Conservation (phyloP, 1,140 invertebrate genomes). For the Rhyzopertha dominica region DNA sequence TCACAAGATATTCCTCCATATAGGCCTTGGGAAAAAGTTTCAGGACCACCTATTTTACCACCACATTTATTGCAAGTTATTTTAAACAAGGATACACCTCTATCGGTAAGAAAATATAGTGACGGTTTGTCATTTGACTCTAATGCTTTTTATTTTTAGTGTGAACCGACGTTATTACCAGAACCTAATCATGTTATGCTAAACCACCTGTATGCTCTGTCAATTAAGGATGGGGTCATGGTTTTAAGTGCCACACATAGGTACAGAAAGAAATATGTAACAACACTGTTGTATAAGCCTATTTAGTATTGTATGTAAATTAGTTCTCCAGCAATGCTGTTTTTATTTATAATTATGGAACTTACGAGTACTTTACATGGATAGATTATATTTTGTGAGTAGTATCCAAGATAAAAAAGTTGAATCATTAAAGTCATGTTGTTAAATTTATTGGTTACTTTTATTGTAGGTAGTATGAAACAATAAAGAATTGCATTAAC, state of each 20-base stretch:
- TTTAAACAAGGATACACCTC: conserved; percentile 95
- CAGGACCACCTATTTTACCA: conserved; percentile 93
- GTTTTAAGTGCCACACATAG: conserved; percentile 95
- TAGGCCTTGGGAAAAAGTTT: conserved; percentile 86
- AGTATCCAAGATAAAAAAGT: no score
- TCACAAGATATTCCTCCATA: conserved; percentile 78
- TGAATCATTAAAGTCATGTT: no score
- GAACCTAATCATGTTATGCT: conserved; percentile 99
- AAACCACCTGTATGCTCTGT: conserved; percentile 98
- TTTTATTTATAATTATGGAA: no score
- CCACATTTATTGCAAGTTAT: conserved; percentile 98
- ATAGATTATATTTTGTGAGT: no score
- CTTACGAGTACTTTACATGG: no score
- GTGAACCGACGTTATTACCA: conserved; percentile 96
- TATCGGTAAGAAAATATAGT: conserved; percentile 64
- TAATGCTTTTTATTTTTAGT: conserved; percentile 57
- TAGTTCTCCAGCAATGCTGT: neutral
- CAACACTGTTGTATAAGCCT: conserved; percentile 97
- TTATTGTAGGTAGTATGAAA: no score
- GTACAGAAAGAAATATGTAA: conserved; percentile 99
- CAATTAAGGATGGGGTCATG: conserved; percentile 99
- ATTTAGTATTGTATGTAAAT: conserved; percentile 57
- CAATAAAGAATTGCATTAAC: no score
- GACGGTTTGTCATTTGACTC: neutral
- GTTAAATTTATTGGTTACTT: no score